Base-by-base conservation (phyloP, 2,888 invertebrate species). In the Drosophila gaucha region DNA sequence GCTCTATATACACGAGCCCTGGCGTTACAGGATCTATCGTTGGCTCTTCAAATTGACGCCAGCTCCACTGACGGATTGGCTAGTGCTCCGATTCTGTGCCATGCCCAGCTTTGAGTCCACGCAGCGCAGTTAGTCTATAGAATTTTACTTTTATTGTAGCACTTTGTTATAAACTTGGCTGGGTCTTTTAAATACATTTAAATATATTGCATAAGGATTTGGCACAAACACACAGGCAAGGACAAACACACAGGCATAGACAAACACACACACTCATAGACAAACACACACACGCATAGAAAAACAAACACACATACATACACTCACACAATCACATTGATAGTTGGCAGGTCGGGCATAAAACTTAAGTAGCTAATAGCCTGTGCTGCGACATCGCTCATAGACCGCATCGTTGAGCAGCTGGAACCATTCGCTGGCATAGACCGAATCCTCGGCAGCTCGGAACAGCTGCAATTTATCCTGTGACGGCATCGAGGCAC, bases 1-100 rank as follows among this genome's bases (percentile, higher is more conserved):
- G 3, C 67, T 94, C 6, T 96, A 96, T 84, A 94, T 94, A 92
- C 94, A 94, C 72, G 95, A 96, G 82, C 94, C 95, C 0, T 94
- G 94, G 92, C 92, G 95, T 88, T 92, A 95, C 72, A 92, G 88
- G 65, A 70, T 95, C 55, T 96, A 95, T 90, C 95, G 96, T 77
- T 92, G 91, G 51, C 89, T 96, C 20, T 94, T 96, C 76, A 93
- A 92, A 78, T 90, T 94, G 16, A 93, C 94, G 31, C 95, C 96
- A 0, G 92, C 93, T 39, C 84, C 80, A 0, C 43, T 94, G 9
- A 92, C 94, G 30, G 94, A 94, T 82, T 94, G 93, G 92, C 85
- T 96, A 38, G 92, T 95, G 10, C 92, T 93, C 52, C 93, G 92
- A 82, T 96, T 96, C 89, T 92, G 95, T 64, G 92, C 90, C 50